A percentile compares a stretch with the other conserved stretches of the same genome.
Evolutionary conservation across 1,140 invertebrate species (phyloP).

Genomic region (Drosophila kanapiae): DNA sequence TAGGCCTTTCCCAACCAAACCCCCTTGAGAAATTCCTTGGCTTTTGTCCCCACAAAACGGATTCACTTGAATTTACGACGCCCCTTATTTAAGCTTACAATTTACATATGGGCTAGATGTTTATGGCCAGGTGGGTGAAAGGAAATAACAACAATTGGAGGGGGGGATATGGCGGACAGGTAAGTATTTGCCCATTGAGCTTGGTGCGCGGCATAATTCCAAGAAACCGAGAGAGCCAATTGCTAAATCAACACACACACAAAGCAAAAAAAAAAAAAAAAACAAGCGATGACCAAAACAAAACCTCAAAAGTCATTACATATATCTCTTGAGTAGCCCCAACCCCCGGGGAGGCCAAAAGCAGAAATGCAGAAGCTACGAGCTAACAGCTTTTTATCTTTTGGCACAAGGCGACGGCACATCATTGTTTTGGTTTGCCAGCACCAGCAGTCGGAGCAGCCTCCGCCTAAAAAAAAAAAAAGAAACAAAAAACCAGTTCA

Average conservation of each 20-base stretch:
- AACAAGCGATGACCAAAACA: conserved; percentile 75
- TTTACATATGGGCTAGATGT: conserved; percentile 66
- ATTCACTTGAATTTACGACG: conserved; percentile 4
- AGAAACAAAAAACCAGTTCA: conserved; percentile 33
- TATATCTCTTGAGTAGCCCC: conserved; percentile 68
- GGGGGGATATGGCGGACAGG: too few relatives aligned
- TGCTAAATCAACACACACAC: conserved; percentile 73
- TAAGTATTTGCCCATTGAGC: conserved; percentile 58
- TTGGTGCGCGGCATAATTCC: conserved; percentile 72
- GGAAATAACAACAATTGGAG: background rate
- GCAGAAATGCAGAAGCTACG: conserved; percentile 84
- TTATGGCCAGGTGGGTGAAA: conserved; percentile 18
- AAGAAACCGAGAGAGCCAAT: conserved; percentile 70
- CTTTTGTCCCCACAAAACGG: background rate
- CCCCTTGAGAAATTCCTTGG: background rate
- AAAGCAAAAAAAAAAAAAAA: conserved; percentile 42
- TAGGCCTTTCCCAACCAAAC: too few relatives aligned
- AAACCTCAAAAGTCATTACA: conserved; percentile 83
- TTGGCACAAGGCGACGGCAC: conserved; percentile 65
- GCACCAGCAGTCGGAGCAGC: conserved; percentile 13
- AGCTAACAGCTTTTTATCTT: conserved; percentile 85
- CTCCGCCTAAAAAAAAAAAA: conserved; percentile 30
- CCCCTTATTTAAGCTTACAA: conserved; percentile 59
- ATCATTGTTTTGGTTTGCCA: conserved; percentile 49
- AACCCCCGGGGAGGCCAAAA: conserved; percentile 14